These are phyloP conservation scores for Baryphthengus martii DNA, from an alignment of 2,113 vertebrate genomes.

Conservation along the genomic window DNA sequence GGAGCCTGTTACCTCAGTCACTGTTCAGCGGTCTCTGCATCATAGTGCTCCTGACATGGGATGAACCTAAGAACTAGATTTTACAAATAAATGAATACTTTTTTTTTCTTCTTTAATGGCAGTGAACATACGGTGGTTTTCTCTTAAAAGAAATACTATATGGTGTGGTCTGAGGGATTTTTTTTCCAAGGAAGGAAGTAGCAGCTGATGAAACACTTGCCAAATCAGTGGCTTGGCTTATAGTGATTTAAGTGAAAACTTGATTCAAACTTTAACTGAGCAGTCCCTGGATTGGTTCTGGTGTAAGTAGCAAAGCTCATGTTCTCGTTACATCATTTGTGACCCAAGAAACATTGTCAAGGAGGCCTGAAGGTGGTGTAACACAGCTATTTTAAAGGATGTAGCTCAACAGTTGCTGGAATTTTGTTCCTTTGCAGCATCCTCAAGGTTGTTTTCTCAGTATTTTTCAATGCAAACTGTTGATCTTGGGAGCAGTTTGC, in stretches of 20 bases:
- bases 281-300: not conserved
- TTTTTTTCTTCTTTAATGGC: not conserved
- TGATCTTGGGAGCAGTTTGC: not conserved
- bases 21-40: not conserved
- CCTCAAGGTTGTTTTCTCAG: not conserved
- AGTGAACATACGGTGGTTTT: not conserved
- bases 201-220: constrained; percentile 30
- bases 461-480: not conserved
- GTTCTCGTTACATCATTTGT: not conserved
- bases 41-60: not conserved
- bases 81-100: not conserved
- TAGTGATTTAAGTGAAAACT: not conserved
- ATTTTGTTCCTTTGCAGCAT: not conserved
- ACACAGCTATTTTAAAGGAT: not conserved
- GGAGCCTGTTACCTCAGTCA: not conserved
- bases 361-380: not conserved
- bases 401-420: not conserved
- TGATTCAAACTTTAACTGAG: not conserved
- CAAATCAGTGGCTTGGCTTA: constrained; percentile 22
- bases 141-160: not conserved
- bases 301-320: not conserved
- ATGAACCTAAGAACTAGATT: not conserved
- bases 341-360: not conserved
- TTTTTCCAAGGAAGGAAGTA: constrained; percentile 38
- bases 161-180: not conserved